Evolutionary conservation across 30 jellyfish, hydroid and myxozoan species (phyloP), one percentile per base, ranked within the genome.

Genomic region (Turritopsis dohrnii): DNA sequence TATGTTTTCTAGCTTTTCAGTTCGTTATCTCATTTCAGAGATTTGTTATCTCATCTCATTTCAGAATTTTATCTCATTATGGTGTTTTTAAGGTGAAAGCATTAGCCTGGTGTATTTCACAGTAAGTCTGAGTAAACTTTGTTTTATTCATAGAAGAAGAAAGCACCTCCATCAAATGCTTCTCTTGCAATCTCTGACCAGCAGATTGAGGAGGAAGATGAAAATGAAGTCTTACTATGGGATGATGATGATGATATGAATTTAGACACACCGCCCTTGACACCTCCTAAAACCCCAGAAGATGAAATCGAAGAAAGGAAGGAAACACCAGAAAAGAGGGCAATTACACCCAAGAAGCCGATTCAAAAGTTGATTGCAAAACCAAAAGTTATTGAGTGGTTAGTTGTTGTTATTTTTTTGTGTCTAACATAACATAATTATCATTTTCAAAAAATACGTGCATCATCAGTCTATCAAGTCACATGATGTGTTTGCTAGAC

Each of bases 221-320:
- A 5, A 13, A 13, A 41, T 41, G 60, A 41, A 41, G 13, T 41
- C 60, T 3, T 41, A 41, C 13, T 41, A 41, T 41, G 60, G 60
- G 65, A 26, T 1, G 21, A 73, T 21, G 89, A 80, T 18, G 75
- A 17, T 66, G 92, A 88, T 13, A 29, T 74, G 16, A 89, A 83
- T 54, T 26, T 83, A 3, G 88, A 81, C 0, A 83, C 96, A 54
- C 96, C 96, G 1, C 96, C 96, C 16, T 84, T 87, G 8, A 83
- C 96, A 0, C 96, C 96, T 18, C 92, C 92, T 28, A 66, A 27
- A 31, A n/a, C 96, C 16, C 92, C 89, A n/a, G 52, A 81, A 21
- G 89, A 83, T 18, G 96, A 84, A 84, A 52, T 66, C 72, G n/a
- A 60, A 27, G 86, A 76, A 1, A 41, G 9, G 9, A 41, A 5